Conservation (phyloP, 2,888 invertebrate species). For the Zhuqinia jingwanae region DNA sequence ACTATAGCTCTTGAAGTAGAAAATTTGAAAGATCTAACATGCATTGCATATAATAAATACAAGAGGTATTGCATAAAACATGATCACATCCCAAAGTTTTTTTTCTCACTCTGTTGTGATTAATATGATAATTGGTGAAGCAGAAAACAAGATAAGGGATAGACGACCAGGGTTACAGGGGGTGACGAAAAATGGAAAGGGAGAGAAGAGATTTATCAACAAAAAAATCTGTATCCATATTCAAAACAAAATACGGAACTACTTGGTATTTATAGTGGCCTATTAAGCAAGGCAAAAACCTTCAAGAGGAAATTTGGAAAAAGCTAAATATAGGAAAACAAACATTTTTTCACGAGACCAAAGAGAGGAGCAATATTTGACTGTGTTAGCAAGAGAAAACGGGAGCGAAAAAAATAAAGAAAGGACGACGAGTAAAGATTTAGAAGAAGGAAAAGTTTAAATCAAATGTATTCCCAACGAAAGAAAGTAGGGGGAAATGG, state of each 20-base stretch:
- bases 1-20: background rate
- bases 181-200: background rate
- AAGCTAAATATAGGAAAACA: background rate
- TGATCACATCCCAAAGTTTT: background rate
- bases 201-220: background rate
- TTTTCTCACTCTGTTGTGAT: slow-evolving; percentile 18
- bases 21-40: background rate
- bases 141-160: slow-evolving; percentile 56
- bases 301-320: slow-evolving; percentile 33
- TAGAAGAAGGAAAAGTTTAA: slow-evolving; percentile 30
- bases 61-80: slow-evolving; percentile 12
- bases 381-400: background rate
- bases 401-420: background rate
- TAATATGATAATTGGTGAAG: slow-evolving; percentile 60
- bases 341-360: background rate
- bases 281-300: background rate
- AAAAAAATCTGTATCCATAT: no score
- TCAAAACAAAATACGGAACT: no score
- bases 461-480: slow-evolving; percentile 31
- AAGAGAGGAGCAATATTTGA: background rate
- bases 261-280: no score
- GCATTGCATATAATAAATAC: background rate
- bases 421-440: background rate
- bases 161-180: slow-evolving; percentile 8
- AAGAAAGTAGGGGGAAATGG: background rate